phyloP scores from a whole-genome alignment of 2,888 invertebrate genomes.

The Perithous albicinctus region DNA sequence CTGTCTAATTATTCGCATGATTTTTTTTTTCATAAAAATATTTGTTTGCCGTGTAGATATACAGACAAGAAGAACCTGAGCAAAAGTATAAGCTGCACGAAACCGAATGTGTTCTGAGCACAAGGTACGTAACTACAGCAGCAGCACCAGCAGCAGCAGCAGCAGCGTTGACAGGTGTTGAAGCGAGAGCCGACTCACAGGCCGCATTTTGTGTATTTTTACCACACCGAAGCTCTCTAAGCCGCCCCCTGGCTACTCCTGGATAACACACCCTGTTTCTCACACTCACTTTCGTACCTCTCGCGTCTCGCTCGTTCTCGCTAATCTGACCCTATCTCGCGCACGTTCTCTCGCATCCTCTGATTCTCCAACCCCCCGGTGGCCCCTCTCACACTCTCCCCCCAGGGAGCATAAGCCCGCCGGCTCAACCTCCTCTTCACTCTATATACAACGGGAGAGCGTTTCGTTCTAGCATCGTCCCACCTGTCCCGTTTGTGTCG shows the following conservation, averaged over 20 bases:
- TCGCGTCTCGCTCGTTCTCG: slow-evolving; percentile 19
- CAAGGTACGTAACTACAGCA: slow-evolving; percentile 42
- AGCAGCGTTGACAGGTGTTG: slow-evolving; percentile 62
- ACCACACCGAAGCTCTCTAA: slow-evolving; percentile 56
- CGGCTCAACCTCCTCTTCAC: slow-evolving; percentile 49
- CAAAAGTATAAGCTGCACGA: slow-evolving; percentile 48
- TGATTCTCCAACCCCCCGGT: slow-evolving; percentile 50
- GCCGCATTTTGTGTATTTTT: slow-evolving; percentile 63
- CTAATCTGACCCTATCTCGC: slow-evolving; percentile 47
- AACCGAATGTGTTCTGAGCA: slow-evolving; percentile 55
- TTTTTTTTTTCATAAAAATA: no score
- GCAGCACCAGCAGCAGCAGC: slow-evolving; percentile 20
- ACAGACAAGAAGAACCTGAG: slow-evolving; percentile 29
- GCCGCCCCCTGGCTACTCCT: slow-evolving; percentile 41
- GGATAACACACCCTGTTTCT: slow-evolving; percentile 41
- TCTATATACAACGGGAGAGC: slow-evolving; percentile 9
- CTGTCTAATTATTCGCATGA: no score
- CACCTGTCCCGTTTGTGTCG: slow-evolving; percentile 75
- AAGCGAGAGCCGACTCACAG: slow-evolving; percentile 52
- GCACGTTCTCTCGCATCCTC: slow-evolving; percentile 58
- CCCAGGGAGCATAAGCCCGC: slow-evolving; percentile 54
- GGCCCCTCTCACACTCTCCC: slow-evolving; percentile 56
- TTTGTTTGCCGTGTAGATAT: background rate
- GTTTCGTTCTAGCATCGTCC: slow-evolving; percentile 48
- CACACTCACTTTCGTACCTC: slow-evolving; percentile 25